Conservation (phyloP, 1,140 invertebrate species). For the Pogonomyrmex californicus region DNA sequence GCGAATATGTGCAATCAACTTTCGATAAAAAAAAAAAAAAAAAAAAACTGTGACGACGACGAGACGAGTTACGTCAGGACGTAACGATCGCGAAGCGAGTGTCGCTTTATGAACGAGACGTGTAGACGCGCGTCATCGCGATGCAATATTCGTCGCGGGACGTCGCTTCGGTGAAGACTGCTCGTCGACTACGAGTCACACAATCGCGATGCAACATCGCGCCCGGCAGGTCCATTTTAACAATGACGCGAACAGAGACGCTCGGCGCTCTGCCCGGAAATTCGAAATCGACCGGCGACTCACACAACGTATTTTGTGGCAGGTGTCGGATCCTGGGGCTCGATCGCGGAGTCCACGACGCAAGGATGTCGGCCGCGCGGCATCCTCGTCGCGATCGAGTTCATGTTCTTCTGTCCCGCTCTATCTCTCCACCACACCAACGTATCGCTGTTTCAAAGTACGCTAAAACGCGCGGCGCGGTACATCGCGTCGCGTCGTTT, state of each 20-base stretch:
- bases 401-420: not conserved
- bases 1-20: not conserved
- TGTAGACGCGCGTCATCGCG: not conserved
- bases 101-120: not conserved
- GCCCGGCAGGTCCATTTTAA: conserved; percentile 40
- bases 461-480: not conserved
- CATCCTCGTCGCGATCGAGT: not conserved
- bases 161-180: conserved; percentile 8
- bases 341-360: conserved; percentile 1
- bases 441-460: not conserved
- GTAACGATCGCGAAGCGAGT: not conserved
- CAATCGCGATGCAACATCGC: not conserved
- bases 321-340: conserved; percentile 16
- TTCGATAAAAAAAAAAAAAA: not conserved
- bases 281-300: conserved; percentile 10
- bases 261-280: not conserved
- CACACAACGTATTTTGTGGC: conserved; percentile 6
- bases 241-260: not conserved
- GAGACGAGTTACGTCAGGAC: not conserved
- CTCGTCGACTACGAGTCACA: not conserved
- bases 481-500: conserved; percentile 2
- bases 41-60: not conserved
- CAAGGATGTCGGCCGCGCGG: conserved; percentile 17
- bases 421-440: not conserved
- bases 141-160: not conserved